Evolutionary conservation across 2,113 vertebrate genomes (phyloP), one percentile per base, ranked within the genome.

Genomic region (Xiphophorus maculatus): DNA sequence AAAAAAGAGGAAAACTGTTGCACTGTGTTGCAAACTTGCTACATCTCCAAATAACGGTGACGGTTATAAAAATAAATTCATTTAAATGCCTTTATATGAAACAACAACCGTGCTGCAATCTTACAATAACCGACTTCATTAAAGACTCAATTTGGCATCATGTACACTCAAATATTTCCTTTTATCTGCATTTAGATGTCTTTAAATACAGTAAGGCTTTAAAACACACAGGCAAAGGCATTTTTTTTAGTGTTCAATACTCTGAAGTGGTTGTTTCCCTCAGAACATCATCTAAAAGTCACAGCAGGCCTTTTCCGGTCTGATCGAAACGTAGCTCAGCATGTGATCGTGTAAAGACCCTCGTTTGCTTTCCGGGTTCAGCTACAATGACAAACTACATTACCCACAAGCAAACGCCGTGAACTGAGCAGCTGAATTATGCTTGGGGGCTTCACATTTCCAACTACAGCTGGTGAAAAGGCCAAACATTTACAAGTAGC

Each of bases 201-300:
- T 63, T 22, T 11, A 48, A 74, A 73, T 74, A 63, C 1, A 77
- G 61, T 85, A 91, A 88, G 90, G 88, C 87, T 79, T 71, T 84
- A 30, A 3, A 82, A 90, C 63, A 77, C 73, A 66, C 54, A 28
- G 14, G 14, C 35, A 80, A 87, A 87, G 85, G 83, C 79, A 66
- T 83, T 88, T 13, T 82, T n/a, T 72, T 61, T 54, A 68, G 33
- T 40, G 65, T 75, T 76, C 71, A 74, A 79, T 79, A 71, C 69
- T 73, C 61, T 71, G 3, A 75, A 73, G 66, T 63, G 60, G 74
- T 19, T 51, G 32, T 13, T 75, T 73, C 44, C 33, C 63, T 3
- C 29, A 33, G 30, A 44, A 66, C 63, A n/a, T 58, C 5, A 48
- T 71, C 27, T 71, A 29, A 27, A 29, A 12, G 64, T 73, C 12